Conservation (phyloP, 2,797 vertebrate genomes). For the Brachymystax lenok region DNA sequence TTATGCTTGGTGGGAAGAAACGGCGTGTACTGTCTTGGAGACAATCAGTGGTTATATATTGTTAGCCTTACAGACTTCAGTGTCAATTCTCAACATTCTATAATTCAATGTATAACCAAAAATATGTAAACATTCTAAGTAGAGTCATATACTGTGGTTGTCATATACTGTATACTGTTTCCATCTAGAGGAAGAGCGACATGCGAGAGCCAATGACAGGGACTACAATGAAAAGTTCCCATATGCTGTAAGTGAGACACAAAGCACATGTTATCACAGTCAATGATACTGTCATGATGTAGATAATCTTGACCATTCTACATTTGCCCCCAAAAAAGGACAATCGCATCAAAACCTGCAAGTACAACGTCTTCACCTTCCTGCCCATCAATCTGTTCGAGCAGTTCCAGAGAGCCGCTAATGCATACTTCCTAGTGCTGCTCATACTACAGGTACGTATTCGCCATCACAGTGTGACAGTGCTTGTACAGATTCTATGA, state of each 20-base stretch:
- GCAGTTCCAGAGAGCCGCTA: slow-evolving; percentile 87
- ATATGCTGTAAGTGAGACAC: slow-evolving; percentile 79
- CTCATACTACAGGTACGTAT: slow-evolving; percentile 77
- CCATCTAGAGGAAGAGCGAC: slow-evolving; percentile 81
- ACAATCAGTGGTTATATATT: background rate
- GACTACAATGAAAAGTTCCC: slow-evolving; percentile 83
- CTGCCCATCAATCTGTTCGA: slow-evolving; percentile 89
- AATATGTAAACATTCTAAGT: no score
- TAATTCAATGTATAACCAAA: no score
- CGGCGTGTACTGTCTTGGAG: background rate
- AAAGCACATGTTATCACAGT: background rate
- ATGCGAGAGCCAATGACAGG: slow-evolving; percentile 82
- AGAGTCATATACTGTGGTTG: background rate
- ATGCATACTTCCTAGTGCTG: slow-evolving; percentile 81
- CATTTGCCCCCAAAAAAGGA: slow-evolving; percentile 64
- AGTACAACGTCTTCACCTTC: slow-evolving; percentile 86
- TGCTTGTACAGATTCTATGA: background rate
- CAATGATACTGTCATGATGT: background rate
- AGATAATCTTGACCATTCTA: background rate
- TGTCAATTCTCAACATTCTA: background rate
- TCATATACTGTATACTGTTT: slow-evolving; percentile 6
- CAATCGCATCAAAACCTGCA: slow-evolving; percentile 87
- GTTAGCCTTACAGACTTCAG: background rate
- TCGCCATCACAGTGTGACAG: background rate
- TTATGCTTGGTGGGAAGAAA: background rate